Evolutionary conservation across 2,888 invertebrate genomes (phyloP), one percentile per base, ranked within the genome.

Genomic region (Ischnus inquisitorius): DNA sequence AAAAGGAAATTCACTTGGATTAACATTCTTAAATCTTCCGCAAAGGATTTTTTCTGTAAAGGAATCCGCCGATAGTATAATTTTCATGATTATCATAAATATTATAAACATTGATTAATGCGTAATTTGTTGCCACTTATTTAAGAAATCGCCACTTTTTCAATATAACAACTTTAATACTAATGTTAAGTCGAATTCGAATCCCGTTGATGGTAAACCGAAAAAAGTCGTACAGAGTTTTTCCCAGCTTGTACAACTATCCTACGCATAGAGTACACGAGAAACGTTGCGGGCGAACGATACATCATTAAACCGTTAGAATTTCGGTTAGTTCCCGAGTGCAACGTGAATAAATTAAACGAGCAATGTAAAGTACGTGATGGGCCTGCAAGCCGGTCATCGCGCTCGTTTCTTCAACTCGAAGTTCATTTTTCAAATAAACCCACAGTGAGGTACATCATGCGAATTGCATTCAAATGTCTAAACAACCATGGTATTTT

Each of bases 251-350:
- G 28, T 28, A 60, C 22, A 60, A 25, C 25, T 22, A 25, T 25
- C 25, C 14, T 25, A 57, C 25, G 14, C 28, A 14, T 60, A 60
- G 14, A 5, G 43, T 8, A 28, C 25, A 34, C 48, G 62, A 72
- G 34, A 80, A 67, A 28, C 68, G 79, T 69, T 51, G 43, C 69
- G 41, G 65, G 68, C 78, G 72, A 46, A 68, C 68, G 65, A 51
- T 67, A 48, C 75, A 71, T 65, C 43, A 75, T 64, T 41, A 60
- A n/a, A 69, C 84, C 84, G 84, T 84, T 84, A 81, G 77, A 84
- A 84, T 78, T 81, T 81, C 78, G 60, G 57, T 77, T 19, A 41
- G 3, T 6, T 57, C 68, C 28, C 62, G 74, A 48, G 81, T 84
- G 84, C 77, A 84, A 57, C 57, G 64, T 64, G 77, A 78, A 78